Conservation (phyloP, 2,797 vertebrate species). For the Sebastes taczanowskii region DNA sequence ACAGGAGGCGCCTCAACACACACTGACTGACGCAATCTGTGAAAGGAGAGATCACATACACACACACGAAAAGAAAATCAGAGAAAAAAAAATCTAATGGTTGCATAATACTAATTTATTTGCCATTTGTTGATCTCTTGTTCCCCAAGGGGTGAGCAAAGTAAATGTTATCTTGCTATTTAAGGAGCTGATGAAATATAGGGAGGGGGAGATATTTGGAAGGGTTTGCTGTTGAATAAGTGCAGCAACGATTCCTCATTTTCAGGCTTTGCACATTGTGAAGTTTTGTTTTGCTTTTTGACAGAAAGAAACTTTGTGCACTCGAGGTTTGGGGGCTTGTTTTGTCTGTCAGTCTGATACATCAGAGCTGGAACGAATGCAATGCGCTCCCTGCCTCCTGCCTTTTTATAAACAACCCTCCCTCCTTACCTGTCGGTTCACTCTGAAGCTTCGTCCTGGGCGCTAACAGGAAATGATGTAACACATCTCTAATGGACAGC, state of each 20-base stretch:
- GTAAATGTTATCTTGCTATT: slow-evolving; percentile 91
- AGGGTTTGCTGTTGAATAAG: slow-evolving; percentile 75
- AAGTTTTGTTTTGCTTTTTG: slow-evolving; percentile 26
- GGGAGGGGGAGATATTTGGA: not conserved
- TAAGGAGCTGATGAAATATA: slow-evolving; percentile 76
- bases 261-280: slow-evolving; percentile 67
- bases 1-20: slow-evolving; percentile 31
- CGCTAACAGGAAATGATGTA: slow-evolving; percentile 28
- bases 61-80: slow-evolving; percentile 30
- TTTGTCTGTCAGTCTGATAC: slow-evolving; percentile 17
- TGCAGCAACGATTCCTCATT: slow-evolving; percentile 74
- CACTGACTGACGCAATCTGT: slow-evolving; percentile 85
- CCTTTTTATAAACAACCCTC: slow-evolving; percentile 49
- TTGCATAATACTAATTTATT: slow-evolving; percentile 96
- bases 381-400: slow-evolving; percentile 28
- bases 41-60: slow-evolving; percentile 74
- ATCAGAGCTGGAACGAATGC: slow-evolving; percentile 33
- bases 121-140: slow-evolving; percentile 87
- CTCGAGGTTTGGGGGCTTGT: slow-evolving; percentile 14
- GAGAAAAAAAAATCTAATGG: slow-evolving; percentile 75
- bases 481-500: slow-evolving; percentile 32
- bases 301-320: slow-evolving; percentile 35
- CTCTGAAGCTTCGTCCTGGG: slow-evolving; percentile 28
- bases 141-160: slow-evolving; percentile 81
- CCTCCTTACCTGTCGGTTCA: slow-evolving; percentile 2